Base-by-base conservation (phyloP, 2,113 vertebrate species). In the Macroglossus sobrinus region DNA sequence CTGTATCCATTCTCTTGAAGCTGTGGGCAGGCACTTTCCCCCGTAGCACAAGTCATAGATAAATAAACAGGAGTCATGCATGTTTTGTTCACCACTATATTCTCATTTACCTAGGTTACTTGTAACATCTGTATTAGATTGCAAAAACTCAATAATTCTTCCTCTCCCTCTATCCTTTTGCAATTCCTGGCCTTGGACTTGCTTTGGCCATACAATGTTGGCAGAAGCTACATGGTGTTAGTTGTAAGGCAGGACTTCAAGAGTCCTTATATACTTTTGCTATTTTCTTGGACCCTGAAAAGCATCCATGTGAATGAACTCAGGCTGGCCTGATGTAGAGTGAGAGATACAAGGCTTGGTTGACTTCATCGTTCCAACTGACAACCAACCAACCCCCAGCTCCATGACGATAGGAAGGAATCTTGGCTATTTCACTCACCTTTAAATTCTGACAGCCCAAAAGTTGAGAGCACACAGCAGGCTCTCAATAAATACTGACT, bases 1-100 rank as follows among this genome's bases (percentile, higher is more conserved):
- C 66, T 38, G 30, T 43, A 30, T 57, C 76, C 57, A 57, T 95
- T 95, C 80, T 96, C 92, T 82, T 76, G 45, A 64, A 72, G 59
- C 26, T 24, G 1, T 10, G 33, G 79, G 35, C 53, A 78, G 63
- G 53, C 55, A 71, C 79, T 84, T 71, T 55, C 30, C 4, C 7
- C 24, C 55, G 43, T 35, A 59, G 40, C 30, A 68, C 76, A n/a
- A 35, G 53, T 63, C 8, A 24, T 26, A 80, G 79, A 72, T 64
- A 75, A 47, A 84, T 24, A 91, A 91, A 89, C 43, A 96, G 30
- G 26, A 19, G 5, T 55, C 68, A 43, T 40, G 47, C 84, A 59
- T 78, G 12, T 75, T 89, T 61, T 43, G 33, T 53, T 94, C 53
- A 89, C 30, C 2, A 33, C 24, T 63, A 1, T 81, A 59, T 89